Evolutionary conservation across 2,888 invertebrate species (phyloP).

Genomic region (Sylvicola cinctus): DNA sequence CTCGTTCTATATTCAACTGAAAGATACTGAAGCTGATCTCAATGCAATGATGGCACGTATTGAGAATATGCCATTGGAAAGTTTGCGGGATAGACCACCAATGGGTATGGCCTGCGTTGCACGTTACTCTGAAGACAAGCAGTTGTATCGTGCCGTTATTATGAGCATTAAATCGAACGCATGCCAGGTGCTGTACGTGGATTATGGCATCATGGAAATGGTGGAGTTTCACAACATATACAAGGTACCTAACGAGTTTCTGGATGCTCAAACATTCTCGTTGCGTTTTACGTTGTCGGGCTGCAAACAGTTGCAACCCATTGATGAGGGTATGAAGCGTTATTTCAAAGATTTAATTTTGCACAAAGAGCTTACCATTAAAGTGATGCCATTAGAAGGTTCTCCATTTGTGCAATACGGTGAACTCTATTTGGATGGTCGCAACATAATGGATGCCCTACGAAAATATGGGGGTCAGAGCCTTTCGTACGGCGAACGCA

Average conservation of each 20-base stretch:
- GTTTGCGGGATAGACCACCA: constrained; percentile 43
- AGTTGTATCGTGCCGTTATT: constrained; percentile 55
- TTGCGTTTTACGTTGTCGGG: constrained; percentile 53
- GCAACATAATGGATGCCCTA: constrained; percentile 37
- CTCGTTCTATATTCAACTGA: constrained; percentile 53
- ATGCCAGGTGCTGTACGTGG: constrained; percentile 60
- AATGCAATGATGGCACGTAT: constrained; percentile 52
- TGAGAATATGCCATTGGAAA: constrained; percentile 37
- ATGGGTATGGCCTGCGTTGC: constrained; percentile 62
- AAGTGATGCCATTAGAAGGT: constrained; percentile 45
- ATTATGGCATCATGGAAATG: constrained; percentile 59
- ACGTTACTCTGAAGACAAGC: constrained; percentile 43
- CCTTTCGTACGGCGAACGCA: too few species aligned
- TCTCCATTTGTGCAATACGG: constrained; percentile 56
- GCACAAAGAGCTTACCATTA: constrained; percentile 38
- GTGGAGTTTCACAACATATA: constrained; percentile 49
- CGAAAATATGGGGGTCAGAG: too few species aligned
- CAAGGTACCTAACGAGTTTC: constrained; percentile 50
- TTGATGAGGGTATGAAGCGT: constrained; percentile 37
- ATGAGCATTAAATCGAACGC: constrained; percentile 48
- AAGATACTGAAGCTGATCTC: constrained; percentile 34
- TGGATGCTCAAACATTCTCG: constrained; percentile 52
- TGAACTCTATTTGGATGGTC: constrained; percentile 38
- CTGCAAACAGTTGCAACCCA: constrained; percentile 36
- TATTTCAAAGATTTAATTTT: constrained; percentile 48